Conservation (phyloP, 2,888 invertebrate species). For the Andrena chrysosceles region DNA sequence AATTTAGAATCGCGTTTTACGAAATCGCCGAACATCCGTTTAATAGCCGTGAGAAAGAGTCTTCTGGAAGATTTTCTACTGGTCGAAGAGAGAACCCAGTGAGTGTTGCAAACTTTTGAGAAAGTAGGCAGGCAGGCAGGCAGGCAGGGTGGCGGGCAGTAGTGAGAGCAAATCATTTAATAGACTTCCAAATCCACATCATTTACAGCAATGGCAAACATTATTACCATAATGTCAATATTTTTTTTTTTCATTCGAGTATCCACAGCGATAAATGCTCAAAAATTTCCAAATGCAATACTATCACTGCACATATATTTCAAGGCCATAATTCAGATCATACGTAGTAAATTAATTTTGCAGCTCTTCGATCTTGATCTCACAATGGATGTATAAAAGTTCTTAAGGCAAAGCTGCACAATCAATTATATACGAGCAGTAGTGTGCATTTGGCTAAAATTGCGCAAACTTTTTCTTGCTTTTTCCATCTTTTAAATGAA, state of each 20-base stretch:
- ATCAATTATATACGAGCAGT: constrained; percentile 69
- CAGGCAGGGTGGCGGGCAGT: constrained; percentile 81
- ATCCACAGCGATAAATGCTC: constrained; percentile 55
- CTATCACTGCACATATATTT: constrained; percentile 70
- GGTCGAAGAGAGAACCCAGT: constrained; percentile 27
- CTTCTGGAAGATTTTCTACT: constrained; percentile 11
- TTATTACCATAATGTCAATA: constrained; percentile 69
- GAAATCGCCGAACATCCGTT: background rate
- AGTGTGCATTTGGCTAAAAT: constrained; percentile 73
- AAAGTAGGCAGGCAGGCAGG: constrained; percentile 71
- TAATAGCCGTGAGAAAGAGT: constrained; percentile 7
- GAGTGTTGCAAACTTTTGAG: constrained; percentile 49
- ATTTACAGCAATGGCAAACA: constrained; percentile 76
- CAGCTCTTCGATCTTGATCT: constrained; percentile 53
- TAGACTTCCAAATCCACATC: constrained; percentile 78
- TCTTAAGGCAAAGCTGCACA: constrained; percentile 53
- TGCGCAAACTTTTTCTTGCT: constrained; percentile 51
- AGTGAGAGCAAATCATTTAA: constrained; percentile 83
- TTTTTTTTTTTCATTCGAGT: constrained; percentile 57
- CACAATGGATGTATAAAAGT: constrained; percentile 58
- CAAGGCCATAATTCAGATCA: constrained; percentile 55
- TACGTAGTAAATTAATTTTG: constrained; percentile 40
- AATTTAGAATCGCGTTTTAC: constrained; percentile 13
- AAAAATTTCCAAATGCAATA: constrained; percentile 71
- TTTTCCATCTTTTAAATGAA: constrained; percentile 57